Evolutionary conservation across 2,888 invertebrate genomes (phyloP), one percentile per base, ranked within the genome.

Genomic region (Flexamia atlantica): DNA sequence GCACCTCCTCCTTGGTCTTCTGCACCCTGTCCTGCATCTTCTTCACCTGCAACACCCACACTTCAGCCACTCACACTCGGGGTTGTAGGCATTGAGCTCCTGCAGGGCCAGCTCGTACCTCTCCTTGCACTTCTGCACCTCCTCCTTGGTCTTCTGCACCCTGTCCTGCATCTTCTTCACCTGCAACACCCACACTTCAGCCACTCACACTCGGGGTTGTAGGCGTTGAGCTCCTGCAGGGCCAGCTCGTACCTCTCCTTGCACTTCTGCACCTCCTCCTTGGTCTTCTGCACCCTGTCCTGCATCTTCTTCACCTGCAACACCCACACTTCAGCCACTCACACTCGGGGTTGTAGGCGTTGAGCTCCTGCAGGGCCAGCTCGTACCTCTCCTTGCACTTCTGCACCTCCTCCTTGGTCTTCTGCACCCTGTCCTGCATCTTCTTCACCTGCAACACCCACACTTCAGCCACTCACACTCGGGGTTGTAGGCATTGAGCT

Each of bases 101-200:
- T 96, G 94, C 81, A 99, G 92, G 0, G 98, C 95, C 85, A 95
- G 92, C 88, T 98, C 97, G 90, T 99, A 99, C 90, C 97, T 97
- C 89, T 98, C 98, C 89, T 97, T 95, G 87, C 96, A 95, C 90
- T 95, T 96, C 88, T 97, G 95, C n/a, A 98, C 98, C 89, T 99
- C 98, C 89, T 97, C 97, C 90, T 97, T 97, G 87, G 97, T 96
- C 91, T 98, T 98, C 87, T 96, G 94, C 57, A 98, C 97, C 87
- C 98, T 94, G 89, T 99, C 99, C 89, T 98, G 97, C 94, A 98
- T 95, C 91, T 98, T 99, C 91, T 97, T 98, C 68, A 98, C 95
- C 98, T 99, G 91, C 30, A 28, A 64, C 12, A 46, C 46, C 7
- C 46, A 46, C 36, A 36, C 9, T 36, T 36, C 36, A 36, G 36